A percentile compares a stretch with the other conserved stretches of the same genome.
Evolutionary conservation across 2,888 invertebrate species (phyloP).

Genomic region (Limnephilus lunatus): DNA sequence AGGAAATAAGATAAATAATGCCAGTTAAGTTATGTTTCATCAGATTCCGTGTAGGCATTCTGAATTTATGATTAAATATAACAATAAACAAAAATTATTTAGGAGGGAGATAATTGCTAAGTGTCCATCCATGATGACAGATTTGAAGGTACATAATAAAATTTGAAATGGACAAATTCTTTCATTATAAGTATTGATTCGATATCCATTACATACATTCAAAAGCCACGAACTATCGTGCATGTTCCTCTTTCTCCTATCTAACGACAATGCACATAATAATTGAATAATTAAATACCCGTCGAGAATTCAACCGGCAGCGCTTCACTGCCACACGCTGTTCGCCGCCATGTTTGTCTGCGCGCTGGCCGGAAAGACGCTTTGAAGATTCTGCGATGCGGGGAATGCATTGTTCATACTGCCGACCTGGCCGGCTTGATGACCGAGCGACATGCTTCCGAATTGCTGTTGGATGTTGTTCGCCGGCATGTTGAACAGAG

Average conservation of each 20-base stretch:
- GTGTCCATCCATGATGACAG: constrained; percentile 21
- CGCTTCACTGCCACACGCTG: constrained; percentile 62
- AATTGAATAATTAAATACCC: constrained; percentile 44
- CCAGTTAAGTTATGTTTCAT: not conserved
- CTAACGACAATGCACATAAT: constrained; percentile 33
- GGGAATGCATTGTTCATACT: constrained; percentile 55
- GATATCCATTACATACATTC: constrained; percentile 1
- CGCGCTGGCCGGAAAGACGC: constrained; percentile 53
- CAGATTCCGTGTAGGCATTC: not conserved
- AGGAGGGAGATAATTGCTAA: not conserved
- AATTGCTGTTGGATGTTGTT: constrained; percentile 61
- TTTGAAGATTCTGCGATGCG: constrained; percentile 40
- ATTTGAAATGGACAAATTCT: constrained; percentile 31
- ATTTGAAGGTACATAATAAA: not conserved
- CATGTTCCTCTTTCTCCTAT: not conserved
- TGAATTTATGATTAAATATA: not conserved
- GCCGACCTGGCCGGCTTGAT: constrained; percentile 27
- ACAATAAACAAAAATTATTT: not conserved
- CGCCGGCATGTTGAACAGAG: constrained; percentile 53
- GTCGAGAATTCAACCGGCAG: not conserved
- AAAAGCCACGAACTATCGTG: constrained; percentile 8
- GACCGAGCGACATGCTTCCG: constrained; percentile 60
- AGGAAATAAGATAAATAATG: not conserved
- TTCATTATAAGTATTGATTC: not conserved
- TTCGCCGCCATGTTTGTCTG: constrained; percentile 62